These are phyloP conservation scores for Strix uralensis DNA, from an alignment of 2,113 vertebrate species.

Conservation along the genomic window DNA sequence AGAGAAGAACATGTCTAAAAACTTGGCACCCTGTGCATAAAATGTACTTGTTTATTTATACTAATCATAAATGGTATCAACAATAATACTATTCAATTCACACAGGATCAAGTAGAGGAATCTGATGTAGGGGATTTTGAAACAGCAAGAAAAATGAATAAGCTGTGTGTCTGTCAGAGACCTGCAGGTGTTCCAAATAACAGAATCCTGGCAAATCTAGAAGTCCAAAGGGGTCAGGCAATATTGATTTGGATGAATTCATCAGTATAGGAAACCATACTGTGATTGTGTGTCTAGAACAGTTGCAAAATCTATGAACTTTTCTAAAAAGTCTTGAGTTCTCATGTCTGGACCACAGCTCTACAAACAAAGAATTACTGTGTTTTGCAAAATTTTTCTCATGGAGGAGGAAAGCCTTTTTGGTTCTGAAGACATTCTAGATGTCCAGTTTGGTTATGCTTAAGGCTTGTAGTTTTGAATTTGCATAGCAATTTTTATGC, in stretches of 20 bases:
- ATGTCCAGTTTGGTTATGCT: neutral
- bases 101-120: neutral
- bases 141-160: neutral
- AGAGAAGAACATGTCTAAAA: neutral
- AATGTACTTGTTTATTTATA: neutral
- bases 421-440: neutral
- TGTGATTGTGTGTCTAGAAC: neutral
- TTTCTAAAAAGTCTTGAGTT: neutral
- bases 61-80: neutral
- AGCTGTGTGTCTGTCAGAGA: neutral
- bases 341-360: neutral
- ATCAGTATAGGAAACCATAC: neutral
- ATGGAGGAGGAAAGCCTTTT: neutral
- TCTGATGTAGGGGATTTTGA: neutral
- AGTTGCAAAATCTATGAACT: neutral
- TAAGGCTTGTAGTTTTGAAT: constrained; percentile 3
- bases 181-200: neutral
- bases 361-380: neutral
- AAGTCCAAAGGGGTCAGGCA: neutral
- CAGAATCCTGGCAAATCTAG: neutral
- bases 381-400: constrained; percentile 20
- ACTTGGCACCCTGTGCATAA: neutral
- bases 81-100: neutral
- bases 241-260: neutral
- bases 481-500: constrained; percentile 26